Base-by-base conservation (phyloP, 37 sponge, comb jelly and placozoan species). In the Cladorhizidae sp. region DNA sequence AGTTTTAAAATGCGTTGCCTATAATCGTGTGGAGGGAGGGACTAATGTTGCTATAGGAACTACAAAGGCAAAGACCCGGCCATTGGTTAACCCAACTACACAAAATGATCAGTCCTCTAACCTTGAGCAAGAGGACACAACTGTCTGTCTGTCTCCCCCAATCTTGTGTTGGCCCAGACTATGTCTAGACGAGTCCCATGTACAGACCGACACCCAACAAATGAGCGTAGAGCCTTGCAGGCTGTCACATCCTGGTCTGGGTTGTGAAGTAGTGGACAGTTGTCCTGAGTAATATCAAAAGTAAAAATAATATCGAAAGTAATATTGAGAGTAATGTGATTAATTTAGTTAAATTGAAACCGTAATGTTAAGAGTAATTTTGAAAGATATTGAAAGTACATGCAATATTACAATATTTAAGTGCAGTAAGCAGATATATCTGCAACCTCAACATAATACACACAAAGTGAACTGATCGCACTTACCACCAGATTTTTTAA, bases 111-210 rank as follows among this genome's bases (percentile, higher is more conserved):
- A n/a, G n/a, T 14, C 9, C 22, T 76, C 12, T 33, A 21, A 49
- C 81, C 81, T 25, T 52, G 33, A 26, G 73, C 79, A 33, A 40
- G 74, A 7, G 88, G 88, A 64, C 88, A 88, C 21, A 57, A 40
- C 41, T 88, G 83, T 51, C 43, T 78, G 57, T 77, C 83, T 20
- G 26, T 51, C 6, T 63, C 50, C 0, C 64, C 83, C 20, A 12
- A 18, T 8, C 14, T 51, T 42, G 83, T 77, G 67, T 88, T 88
- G 28, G 83, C 78, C 88, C 88, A 88, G 15, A 26, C 37, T 15
- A 88, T 78, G 31, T 52, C 39, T 78, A 74, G 78, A 18, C 18
- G 41, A 37, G 61, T 18, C 39, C 78, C 79, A 28, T 29, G 18
- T 25, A 63, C 79, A 32, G 39, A 78, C 59, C 55, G 73, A 78